Base-by-base conservation (phyloP, 2,797 vertebrate genomes). In the Chaetodon trifasciatus region DNA sequence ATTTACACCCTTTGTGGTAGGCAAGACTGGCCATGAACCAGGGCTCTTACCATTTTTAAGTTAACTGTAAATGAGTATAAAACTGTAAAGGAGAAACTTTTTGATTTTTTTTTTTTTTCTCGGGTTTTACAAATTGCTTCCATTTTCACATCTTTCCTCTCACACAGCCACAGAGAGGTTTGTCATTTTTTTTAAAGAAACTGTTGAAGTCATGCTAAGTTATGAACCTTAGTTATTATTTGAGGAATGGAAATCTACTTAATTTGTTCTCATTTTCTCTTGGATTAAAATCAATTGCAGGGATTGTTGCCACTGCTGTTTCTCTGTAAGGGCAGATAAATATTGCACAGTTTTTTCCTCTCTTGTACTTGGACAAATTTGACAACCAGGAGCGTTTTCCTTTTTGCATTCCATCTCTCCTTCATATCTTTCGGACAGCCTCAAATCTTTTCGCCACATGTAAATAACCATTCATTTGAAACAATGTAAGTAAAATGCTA, bases 281-380 rank as follows among this genome's bases (percentile, higher is more conserved):
- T 91, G 93, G 95, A 95, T 94, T 93, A 91, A 94, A 94, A 96
- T 85, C 87, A 86, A 96, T 96, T 93, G 96, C 96, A 97, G 97
- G 97, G 97, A 96, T 95, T 95, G 87, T 96, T 97, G 96, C 96
- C 96, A 94, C 96, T 93, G 89, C 95, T 95, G 96, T 95, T 93
- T 94, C 92, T 95, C 94, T 86, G 86, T 94, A 94, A 95, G 94
- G 96, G 96, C 96, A 96, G 96, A 92, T 92, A 82, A 95, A 96
- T 93, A 95, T 97, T 97, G 96, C 97, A 97, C 96, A 97, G 94
- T 90, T 90, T 95, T 87, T 91, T 94, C 89, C 77, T 89, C 86
- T 89, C 88, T 91, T 90, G 62, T 90, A 91, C 87, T 89, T 84
- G 70, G 81, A 91, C 87, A 88, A 89, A 89, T 91, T 92, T 89